Percentiles rank a stretch among this genome's conserved stretches.
phyloP scores from a whole-genome alignment of 2,888 invertebrate genomes.

The Leucophenga maculata region DNA sequence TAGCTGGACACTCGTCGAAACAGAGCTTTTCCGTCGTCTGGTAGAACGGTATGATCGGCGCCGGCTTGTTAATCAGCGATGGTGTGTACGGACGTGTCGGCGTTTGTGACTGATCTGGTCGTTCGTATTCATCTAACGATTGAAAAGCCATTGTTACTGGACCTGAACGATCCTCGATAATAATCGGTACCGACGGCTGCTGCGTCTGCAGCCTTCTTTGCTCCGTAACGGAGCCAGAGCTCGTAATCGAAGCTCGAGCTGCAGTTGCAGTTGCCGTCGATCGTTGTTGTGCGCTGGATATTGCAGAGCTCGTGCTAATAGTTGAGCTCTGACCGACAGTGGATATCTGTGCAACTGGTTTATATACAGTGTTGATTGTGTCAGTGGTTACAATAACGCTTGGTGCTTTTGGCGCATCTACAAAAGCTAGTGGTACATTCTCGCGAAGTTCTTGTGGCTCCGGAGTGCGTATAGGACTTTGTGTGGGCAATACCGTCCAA shows the following conservation, averaged over 20 bases:
- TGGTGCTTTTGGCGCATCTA: conserved; percentile 64
- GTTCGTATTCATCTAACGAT: conserved; percentile 76
- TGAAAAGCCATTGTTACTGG: conserved; percentile 79
- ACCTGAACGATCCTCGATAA: conserved; percentile 73
- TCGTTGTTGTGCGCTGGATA: conserved; percentile 35
- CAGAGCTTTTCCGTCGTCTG: conserved; percentile 80
- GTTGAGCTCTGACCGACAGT: conserved; percentile 15
- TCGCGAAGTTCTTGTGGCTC: conserved; percentile 74
- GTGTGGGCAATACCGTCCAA: conserved; percentile 76
- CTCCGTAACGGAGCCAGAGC: conserved; percentile 33
- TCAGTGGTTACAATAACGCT: conserved; percentile 32
- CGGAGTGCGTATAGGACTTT: conserved; percentile 75
- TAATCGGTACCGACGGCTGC: conserved; percentile 63
- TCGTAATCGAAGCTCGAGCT: conserved; percentile 46
- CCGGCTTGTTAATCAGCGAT: conserved; percentile 80
- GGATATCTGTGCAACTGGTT: conserved; percentile 55
- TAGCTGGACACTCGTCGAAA: conserved; percentile 78
- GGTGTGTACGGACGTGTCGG: conserved; percentile 78
- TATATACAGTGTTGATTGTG: conserved; percentile 51
- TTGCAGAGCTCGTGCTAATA: conserved; percentile 32
- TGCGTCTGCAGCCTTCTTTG: conserved; percentile 47
- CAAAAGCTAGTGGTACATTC: conserved; percentile 72
- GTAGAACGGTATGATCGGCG: conserved; percentile 83
- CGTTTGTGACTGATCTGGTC: conserved; percentile 65
- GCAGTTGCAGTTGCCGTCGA: conserved; percentile 38